Evolutionary conservation across 2,888 invertebrate species (phyloP), one percentile per base, ranked within the genome.

Genomic region (Hemistola chrysoprasaria): DNA sequence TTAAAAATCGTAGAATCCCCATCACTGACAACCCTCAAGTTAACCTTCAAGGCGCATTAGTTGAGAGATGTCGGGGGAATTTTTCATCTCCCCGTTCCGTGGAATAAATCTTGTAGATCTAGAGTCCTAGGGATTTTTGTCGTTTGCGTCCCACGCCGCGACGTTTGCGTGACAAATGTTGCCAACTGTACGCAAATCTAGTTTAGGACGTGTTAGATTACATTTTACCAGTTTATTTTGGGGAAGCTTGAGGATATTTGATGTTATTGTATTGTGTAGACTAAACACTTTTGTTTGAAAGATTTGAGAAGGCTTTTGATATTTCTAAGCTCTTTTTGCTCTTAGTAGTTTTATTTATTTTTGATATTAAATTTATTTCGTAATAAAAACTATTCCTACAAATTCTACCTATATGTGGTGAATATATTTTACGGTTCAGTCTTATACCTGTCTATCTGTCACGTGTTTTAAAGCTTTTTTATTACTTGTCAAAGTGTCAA

Each of bases 51-150:
- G 51, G 47, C 53, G 61, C 61, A 70, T 76, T 69, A 65, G 62
- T 61, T 56, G 42, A 49, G 43, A 53, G 49, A 59, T 57, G 69
- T 62, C 65, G 58, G 50, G 67, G 65, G 65, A 62, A 67, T 69
- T 59, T 68, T 59, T 69, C 71, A 68, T 71, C 62, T 65, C 65
- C 70, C 73, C 68, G 61, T 53, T 52, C 51, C 65, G 61, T 16
- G 55, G 63, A 63, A 81, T 80, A 79, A 83, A 83, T 82, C 82
- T 75, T 56, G 60, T 56, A 59, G 65, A 72, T 72, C 71, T 66
- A 65, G 62, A 51, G 62, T 61, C 53, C 54, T 45, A 46, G 61
- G 64, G 63, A 65, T 62, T 55, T 50, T 41, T 31, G 35, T 37
- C 39, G 33, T 39, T 27, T 25, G 36, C 35, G 32, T 35, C 39